Percentiles rank a stretch among this genome's conserved stretches.
Evolutionary conservation across 2,113 vertebrate genomes (phyloP).

Genomic region (Platysteira castanea): DNA sequence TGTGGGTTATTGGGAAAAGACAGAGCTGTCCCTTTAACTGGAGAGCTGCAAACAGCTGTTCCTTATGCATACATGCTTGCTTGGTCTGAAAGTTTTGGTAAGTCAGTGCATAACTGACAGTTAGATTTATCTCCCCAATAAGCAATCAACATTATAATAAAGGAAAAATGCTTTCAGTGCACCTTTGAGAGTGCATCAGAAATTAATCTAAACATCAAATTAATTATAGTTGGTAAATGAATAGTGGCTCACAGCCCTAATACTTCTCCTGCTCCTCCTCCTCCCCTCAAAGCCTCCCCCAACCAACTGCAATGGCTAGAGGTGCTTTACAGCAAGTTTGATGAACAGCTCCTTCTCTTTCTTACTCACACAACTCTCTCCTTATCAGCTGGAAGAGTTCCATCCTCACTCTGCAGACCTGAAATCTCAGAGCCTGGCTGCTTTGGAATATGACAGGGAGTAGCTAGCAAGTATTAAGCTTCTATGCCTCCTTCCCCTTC

Average conservation of each 20-base stretch:
- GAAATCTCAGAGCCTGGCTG: not conserved
- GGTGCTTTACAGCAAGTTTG: not conserved
- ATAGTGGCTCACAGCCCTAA: slow-evolving; percentile 68
- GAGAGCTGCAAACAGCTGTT: slow-evolving; percentile 53
- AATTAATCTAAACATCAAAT: slow-evolving; percentile 80
- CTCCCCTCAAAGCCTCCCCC: slow-evolving; percentile 49
- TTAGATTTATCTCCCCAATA: slow-evolving; percentile 78
- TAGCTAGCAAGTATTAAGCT: not conserved
- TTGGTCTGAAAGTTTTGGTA: slow-evolving; percentile 71
- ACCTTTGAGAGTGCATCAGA: slow-evolving; percentile 76
- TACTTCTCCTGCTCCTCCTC: slow-evolving; percentile 51
- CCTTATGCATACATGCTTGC: slow-evolving; percentile 66
- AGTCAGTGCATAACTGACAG: slow-evolving; percentile 74
- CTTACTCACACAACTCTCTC: not conserved
- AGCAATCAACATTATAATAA: slow-evolving; percentile 78
- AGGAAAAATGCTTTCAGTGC: slow-evolving; percentile 76
- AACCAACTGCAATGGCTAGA: slow-evolving; percentile 27
- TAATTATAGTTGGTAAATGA: slow-evolving; percentile 77
- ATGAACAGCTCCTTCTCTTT: not conserved
- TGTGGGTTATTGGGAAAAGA: slow-evolving; percentile 2
- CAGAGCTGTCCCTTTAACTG: slow-evolving; percentile 51
- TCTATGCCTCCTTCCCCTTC: not conserved
- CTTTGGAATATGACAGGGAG: not conserved
- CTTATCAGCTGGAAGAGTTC: not conserved
- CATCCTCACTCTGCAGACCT: not conserved